Evolutionary conservation across 2,797 vertebrate species (phyloP).

Genomic region (Diplodus puntazzo): DNA sequence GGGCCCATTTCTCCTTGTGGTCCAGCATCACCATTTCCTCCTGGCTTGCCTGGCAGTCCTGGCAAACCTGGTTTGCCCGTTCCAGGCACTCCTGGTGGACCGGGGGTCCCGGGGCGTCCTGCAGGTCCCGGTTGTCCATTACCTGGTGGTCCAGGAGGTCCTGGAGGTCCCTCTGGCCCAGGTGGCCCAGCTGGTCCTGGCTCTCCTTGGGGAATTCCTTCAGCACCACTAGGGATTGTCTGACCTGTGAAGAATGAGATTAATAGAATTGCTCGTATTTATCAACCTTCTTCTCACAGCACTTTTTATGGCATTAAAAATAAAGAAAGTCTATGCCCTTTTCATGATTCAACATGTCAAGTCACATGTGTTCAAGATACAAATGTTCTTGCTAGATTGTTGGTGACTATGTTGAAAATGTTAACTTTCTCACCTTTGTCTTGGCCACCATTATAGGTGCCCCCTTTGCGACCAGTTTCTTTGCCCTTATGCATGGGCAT

Average conservation of each 20-base stretch:
- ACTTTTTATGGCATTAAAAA: neutral
- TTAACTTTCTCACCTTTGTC: constrained; percentile 89
- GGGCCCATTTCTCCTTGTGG: constrained; percentile 92
- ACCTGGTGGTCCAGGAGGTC: constrained; percentile 91
- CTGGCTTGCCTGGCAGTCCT: constrained; percentile 94
- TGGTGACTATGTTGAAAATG: neutral
- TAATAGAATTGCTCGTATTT: no score
- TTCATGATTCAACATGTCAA: neutral
- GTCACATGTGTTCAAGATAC: neutral
- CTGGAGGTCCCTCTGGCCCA: constrained; percentile 87
- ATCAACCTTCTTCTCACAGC: no score
- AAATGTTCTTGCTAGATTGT: neutral
- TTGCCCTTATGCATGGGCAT: constrained; percentile 92
- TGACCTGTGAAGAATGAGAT: constrained; percentile 71
- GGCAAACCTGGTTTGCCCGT: constrained; percentile 94
- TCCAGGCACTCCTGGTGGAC: constrained; percentile 90
- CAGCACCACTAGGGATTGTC: constrained; percentile 79
- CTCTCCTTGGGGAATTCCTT: constrained; percentile 80
- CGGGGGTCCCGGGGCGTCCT: constrained; percentile 90
- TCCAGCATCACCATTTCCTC: constrained; percentile 90
- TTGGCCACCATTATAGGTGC: constrained; percentile 73
- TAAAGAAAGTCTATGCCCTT: neutral
- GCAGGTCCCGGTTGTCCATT: constrained; percentile 90
- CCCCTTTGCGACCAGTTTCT: constrained; percentile 88
- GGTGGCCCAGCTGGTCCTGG: constrained; percentile 83